phyloP scores from a whole-genome alignment of 2,797 vertebrate genomes.

The Vireo griseus region DNA sequence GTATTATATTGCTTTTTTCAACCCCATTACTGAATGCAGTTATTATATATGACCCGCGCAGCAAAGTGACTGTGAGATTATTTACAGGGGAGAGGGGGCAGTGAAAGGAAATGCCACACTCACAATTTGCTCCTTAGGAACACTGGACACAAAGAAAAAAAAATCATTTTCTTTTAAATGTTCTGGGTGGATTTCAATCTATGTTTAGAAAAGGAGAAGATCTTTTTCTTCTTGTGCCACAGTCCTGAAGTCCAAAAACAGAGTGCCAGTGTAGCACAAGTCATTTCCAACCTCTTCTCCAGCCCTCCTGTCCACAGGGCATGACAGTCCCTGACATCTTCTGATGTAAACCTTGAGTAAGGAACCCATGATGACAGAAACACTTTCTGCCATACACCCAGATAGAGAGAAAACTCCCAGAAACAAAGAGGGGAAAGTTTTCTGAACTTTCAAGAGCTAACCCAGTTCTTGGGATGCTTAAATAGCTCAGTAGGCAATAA shows the following conservation, averaged over 20 bases:
- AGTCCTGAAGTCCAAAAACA: neutral
- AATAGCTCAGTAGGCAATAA: neutral
- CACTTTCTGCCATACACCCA: neutral
- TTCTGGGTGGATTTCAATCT: neutral
- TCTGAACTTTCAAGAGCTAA: neutral
- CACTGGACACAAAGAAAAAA: neutral
- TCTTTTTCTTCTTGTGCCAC: neutral
- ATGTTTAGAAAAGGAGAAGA: neutral
- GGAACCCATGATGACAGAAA: neutral
- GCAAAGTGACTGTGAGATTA: neutral
- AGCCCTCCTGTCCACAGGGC: rapidly evolving
- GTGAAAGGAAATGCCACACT: neutral
- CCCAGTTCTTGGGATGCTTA: neutral
- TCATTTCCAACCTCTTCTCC: neutral
- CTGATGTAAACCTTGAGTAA: neutral
- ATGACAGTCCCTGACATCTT: rapidly evolving
- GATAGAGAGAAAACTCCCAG: neutral
- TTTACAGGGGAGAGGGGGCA: neutral
- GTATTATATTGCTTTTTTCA: neutral
- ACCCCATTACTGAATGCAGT: neutral
- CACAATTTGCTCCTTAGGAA: neutral
- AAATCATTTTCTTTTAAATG: neutral
- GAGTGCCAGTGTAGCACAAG: rapidly evolving
- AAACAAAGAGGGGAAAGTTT: neutral
- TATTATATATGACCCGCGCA: neutral